Evolutionary conservation across 1,140 invertebrate genomes (phyloP).

Genomic region (Chelonus insularis): DNA sequence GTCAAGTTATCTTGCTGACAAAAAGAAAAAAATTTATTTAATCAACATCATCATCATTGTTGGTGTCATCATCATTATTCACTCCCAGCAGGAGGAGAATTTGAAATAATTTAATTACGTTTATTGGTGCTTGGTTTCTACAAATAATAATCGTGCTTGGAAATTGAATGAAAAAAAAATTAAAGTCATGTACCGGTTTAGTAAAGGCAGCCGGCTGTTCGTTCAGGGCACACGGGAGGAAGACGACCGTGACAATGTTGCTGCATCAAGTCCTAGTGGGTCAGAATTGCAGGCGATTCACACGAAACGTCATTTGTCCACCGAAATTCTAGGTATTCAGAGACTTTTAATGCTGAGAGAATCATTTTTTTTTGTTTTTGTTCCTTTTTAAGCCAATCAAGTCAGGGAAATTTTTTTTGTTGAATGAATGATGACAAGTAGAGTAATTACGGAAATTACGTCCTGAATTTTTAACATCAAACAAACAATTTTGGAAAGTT

Average conservation of each 20-base stretch:
- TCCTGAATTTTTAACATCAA: too few species aligned
- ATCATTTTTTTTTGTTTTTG: not conserved
- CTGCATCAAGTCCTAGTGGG: conserved; percentile 42
- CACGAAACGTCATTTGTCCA: conserved; percentile 79
- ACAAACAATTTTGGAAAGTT: too few species aligned
- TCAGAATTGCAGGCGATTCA: conserved; percentile 74
- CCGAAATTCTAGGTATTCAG: conserved; percentile 73
- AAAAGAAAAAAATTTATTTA: not conserved
- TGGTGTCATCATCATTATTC: too few species aligned
- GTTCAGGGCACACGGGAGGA: conserved; percentile 76
- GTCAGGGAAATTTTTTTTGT: too few species aligned
- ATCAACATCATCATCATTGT: not conserved
- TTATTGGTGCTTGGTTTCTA: too few species aligned
- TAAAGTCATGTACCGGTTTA: conserved; percentile 74
- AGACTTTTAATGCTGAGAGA: not conserved
- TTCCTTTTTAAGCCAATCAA: not conserved
- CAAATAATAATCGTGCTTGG: too few species aligned
- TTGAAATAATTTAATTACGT: too few species aligned
- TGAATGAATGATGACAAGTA: too few species aligned
- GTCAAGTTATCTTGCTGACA: not conserved
- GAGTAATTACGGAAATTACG: too few species aligned
- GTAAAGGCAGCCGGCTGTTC: conserved; percentile 74
- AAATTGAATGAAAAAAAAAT: not conserved
- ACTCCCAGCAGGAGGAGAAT: too few species aligned
- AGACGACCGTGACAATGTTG: conserved; percentile 62